Conservation (phyloP, 2,888 invertebrate genomes). For the Agrochola macilenta region DNA sequence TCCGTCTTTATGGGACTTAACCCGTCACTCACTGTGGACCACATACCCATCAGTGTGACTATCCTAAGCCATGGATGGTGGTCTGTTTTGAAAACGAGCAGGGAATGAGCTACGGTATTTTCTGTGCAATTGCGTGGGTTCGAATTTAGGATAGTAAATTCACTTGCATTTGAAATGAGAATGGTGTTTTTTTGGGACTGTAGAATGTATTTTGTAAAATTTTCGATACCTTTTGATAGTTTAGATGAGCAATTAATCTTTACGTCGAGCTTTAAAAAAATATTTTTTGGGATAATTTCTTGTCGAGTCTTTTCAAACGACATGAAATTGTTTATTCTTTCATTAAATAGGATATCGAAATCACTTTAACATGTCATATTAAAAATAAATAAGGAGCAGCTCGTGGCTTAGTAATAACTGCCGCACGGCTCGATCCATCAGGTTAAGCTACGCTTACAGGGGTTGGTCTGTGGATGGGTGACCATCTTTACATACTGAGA, state of each 20-base stretch:
- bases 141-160: neutral
- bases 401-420: too few species aligned
- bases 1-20: slow-evolving; percentile 31
- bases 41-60: slow-evolving; percentile 7
- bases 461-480: too few species aligned
- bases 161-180: neutral
- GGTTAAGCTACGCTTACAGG: too few species aligned
- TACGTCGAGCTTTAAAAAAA: too few species aligned
- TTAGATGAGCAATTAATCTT: neutral
- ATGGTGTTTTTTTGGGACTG: neutral
- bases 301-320: too few species aligned
- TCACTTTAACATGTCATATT: too few species aligned
- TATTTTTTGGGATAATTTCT: too few species aligned
- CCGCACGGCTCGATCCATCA: too few species aligned
- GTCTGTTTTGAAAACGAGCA: slow-evolving; percentile 5
- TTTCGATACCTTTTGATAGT: neutral
- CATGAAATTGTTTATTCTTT: too few species aligned
- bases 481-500: too few species aligned
- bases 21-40: slow-evolving; percentile 29
- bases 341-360: too few species aligned
- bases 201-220: neutral
- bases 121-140: neutral
- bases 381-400: too few species aligned
- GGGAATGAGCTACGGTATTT: neutral
- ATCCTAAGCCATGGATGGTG: slow-evolving; percentile 31